These are phyloP conservation scores for Auanema freiburgensis DNA, from an alignment of 2,888 invertebrate genomes.

Conservation along the genomic window DNA sequence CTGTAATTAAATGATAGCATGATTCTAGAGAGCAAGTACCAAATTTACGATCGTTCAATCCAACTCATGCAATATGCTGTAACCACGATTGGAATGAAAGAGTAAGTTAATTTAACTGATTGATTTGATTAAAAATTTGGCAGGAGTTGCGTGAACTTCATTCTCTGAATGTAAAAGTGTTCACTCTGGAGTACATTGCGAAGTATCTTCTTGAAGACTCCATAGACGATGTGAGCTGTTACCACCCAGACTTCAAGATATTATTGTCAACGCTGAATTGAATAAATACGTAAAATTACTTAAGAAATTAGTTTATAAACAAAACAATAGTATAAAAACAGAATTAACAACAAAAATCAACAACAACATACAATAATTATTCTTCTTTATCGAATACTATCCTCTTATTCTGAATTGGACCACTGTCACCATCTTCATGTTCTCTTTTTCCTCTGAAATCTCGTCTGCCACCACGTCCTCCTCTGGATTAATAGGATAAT, in stretches of 20 bases:
- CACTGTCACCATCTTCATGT: background rate
- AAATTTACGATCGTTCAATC: no score
- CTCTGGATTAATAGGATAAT: slow-evolving; percentile 6
- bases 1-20: no score
- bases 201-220: slow-evolving; percentile 9
- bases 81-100: no score
- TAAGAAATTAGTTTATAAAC: background rate
- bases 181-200: slow-evolving; percentile 8
- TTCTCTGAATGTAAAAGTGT: slow-evolving; percentile 1
- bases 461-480: slow-evolving; percentile 22
- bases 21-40: no score
- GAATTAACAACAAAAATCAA: background rate
- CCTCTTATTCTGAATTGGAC: background rate
- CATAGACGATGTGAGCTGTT: slow-evolving; percentile 3
- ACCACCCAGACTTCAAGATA: slow-evolving; percentile 8
- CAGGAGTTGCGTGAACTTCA: slow-evolving; percentile 13
- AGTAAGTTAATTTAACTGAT: no score
- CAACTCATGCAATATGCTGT: no score
- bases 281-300: background rate
- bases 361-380: slow-evolving; percentile 2
- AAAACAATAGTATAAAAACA: background rate
- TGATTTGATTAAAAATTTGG: no score
- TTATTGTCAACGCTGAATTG: background rate
- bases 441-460: slow-evolving; percentile 6
- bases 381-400: slow-evolving; percentile 8